Percentiles rank a stretch among this genome's conserved stretches.
These are phyloP conservation scores for Hyposoter didymator DNA, from an alignment of 2,888 invertebrate genomes.

Conservation along the genomic window DNA sequence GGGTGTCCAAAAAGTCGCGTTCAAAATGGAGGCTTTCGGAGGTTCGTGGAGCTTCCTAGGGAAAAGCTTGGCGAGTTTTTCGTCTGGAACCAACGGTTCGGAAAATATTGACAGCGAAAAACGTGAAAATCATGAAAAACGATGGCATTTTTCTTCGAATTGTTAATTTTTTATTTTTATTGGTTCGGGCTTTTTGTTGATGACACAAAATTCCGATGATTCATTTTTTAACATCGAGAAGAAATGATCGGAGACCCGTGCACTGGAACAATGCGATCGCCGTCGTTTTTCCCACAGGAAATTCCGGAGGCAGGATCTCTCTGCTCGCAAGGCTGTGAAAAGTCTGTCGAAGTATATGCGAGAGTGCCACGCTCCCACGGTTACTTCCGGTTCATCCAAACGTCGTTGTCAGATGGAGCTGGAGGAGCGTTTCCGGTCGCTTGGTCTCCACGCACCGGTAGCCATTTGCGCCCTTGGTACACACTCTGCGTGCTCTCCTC, in stretches of 20 bases:
- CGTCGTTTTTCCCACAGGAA: slow-evolving; percentile 65
- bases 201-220: background rate
- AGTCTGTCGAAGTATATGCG: slow-evolving; percentile 71
- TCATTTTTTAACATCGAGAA: background rate
- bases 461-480: slow-evolving; percentile 13
- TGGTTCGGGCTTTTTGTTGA: background rate
- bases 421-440: slow-evolving; percentile 56
- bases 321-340: slow-evolving; percentile 33
- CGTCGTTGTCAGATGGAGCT: slow-evolving; percentile 62
- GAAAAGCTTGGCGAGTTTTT: background rate
- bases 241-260: slow-evolving; percentile 14
- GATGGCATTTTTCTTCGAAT: background rate
- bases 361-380: slow-evolving; percentile 71
- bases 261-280: slow-evolving; percentile 65
- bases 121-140: background rate
- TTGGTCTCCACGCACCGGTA: slow-evolving; percentile 53
- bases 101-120: too few species aligned
- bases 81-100: too few species aligned
- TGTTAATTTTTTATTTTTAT: background rate
- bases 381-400: slow-evolving; percentile 73
- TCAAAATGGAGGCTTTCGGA: background rate
- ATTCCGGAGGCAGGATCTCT: slow-evolving; percentile 42
- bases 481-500: background rate
- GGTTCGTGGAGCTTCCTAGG: background rate
- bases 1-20: background rate